A percentile compares a stretch with the other conserved stretches of the same genome.
phyloP scores from a whole-genome alignment of 2,113 vertebrate genomes.

The Paradisaea rubra region DNA sequence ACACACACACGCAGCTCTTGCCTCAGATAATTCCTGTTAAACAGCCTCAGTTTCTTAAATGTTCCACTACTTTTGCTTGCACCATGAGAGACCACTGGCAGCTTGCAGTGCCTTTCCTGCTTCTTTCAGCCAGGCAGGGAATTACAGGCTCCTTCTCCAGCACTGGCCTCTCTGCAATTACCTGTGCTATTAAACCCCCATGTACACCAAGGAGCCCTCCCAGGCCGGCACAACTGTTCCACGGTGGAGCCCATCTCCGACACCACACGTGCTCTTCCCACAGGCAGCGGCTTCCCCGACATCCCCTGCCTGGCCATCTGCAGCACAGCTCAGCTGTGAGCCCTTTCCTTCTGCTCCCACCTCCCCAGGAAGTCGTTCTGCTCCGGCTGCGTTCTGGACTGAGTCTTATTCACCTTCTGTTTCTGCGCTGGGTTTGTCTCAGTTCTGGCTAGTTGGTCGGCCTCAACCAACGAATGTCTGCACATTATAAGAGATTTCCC shows the following conservation, averaged over 20 bases:
- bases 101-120: background rate
- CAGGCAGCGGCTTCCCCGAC: fast-evolving
- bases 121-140: background rate
- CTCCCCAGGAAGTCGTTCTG: background rate
- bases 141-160: fast-evolving
- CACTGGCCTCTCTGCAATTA: background rate
- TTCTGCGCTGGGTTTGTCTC: background rate
- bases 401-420: background rate
- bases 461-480: background rate
- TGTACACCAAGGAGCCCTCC: fast-evolving
- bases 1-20: background rate
- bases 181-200: background rate
- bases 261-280: background rate
- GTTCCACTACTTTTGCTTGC: background rate
- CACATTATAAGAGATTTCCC: background rate
- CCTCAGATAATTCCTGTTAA: background rate
- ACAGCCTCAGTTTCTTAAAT: background rate
- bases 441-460: background rate
- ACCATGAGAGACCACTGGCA: background rate
- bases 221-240: fast-evolving
- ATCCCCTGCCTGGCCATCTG: background rate
- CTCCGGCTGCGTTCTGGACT: fast-evolving
- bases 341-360: background rate
- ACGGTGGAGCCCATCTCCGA: fast-evolving
- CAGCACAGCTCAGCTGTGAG: background rate